Evolutionary conservation across 2,797 vertebrate genomes (phyloP), one percentile per base, ranked within the genome.

Genomic region (Hippopotamyrus pictus): DNA sequence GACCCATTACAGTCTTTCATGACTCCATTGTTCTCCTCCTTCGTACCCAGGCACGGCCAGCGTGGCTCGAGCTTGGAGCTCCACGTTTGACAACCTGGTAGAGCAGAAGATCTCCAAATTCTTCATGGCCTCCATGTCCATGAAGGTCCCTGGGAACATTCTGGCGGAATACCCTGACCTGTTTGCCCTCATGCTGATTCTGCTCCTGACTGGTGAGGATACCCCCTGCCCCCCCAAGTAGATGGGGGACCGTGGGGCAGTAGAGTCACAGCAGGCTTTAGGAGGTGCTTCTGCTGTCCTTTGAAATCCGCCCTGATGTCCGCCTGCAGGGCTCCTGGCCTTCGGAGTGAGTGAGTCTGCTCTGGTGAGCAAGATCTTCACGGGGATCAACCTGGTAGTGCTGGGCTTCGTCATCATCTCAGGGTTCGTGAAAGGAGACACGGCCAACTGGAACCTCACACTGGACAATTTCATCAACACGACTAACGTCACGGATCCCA

Each of bases 341-440:
- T 96, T 99, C 2, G 98, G 98, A 0, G 98, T 98, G 89, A 98
- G 96, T 0, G 98, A 99, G 93, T 99, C 98, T 0, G 98, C 98
- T 2, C 93, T 99, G 0, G 97, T 99, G 86, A 99, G 97, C 92
- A 99, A 99, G 94, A 97, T 99, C 93, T 99, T 99, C 95, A 99
- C 98, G 0, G 96, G 94, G 0, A 94, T 98, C 91, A 99, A 99
- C 92, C 93, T 99, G 92, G 92, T 99, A 92, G 98, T 99, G 79
- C 95, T 99, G 88, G 91, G 95, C 86, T 99, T 99, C 1, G 95
- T 99, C 85, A 97, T 99, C 91, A 94, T 99, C 84, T 95, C 98
- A 0, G 98, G 97, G 62, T 98, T 97, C 0, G 94, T 99, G 46
- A 99, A 98, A 90, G 98, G 98, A 0, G 88, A 99, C 88, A 17